phyloP scores from a whole-genome alignment of 2,888 invertebrate species.

The Aelia acuminata region DNA sequence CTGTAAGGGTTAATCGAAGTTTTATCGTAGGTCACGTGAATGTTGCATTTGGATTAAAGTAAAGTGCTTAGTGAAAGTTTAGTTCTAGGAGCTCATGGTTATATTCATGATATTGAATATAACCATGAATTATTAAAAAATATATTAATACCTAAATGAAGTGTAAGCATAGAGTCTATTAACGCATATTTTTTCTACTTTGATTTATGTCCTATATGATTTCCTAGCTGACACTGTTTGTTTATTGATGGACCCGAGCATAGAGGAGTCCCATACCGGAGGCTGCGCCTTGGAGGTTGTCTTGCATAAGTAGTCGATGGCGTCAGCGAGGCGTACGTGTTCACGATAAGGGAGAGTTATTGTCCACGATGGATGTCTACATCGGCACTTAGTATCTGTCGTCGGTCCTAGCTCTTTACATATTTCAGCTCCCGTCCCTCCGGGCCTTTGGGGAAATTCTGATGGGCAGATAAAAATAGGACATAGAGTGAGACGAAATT shows the following conservation, averaged over 20 bases:
- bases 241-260: neutral
- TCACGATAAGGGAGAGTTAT: slow-evolving; percentile 23
- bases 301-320: slow-evolving; percentile 19
- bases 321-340: slow-evolving; percentile 19
- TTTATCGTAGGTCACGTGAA: no score
- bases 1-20: no score
- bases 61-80: no score
- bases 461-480: slow-evolving; percentile 17
- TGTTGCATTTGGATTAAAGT: no score
- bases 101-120: no score
- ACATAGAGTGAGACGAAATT: neutral
- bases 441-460: neutral
- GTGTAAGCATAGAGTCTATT: neutral
- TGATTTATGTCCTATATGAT: neutral
- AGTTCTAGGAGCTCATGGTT: no score
- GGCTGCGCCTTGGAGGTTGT: neutral
- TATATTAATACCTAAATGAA: no score
- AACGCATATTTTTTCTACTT: neutral
- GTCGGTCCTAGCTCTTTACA: neutral
- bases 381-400: slow-evolving; percentile 28
- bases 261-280: neutral
- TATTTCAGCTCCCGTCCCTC: neutral
- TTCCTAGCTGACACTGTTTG: neutral
- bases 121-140: no score
- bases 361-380: slow-evolving; percentile 28